A percentile compares a stretch with the other conserved stretches of the same genome.
phyloP scores from a whole-genome alignment of 92 coral and sea anemone species.

The Paragorgia papillata region DNA sequence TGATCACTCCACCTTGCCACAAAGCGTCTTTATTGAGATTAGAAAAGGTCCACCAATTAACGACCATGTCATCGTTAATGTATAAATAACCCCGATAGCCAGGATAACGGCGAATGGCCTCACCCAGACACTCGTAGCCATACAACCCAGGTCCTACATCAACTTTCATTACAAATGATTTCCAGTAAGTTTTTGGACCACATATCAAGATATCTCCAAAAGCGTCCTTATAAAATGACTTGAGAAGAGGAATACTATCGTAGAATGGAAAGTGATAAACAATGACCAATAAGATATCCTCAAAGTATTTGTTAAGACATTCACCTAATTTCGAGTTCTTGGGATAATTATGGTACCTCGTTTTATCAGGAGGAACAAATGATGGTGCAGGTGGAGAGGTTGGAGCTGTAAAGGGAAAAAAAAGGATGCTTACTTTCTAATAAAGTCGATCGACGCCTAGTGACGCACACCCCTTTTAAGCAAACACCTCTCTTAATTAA shows the following conservation, averaged over 20 bases:
- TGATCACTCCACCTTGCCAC: conserved; percentile 40
- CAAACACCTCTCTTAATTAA: too few relatives aligned
- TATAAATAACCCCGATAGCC: conserved; percentile 46
- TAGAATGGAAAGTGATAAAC: conserved; percentile 44
- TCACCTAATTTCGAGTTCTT: conserved; percentile 13
- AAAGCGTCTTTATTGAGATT: conserved; percentile 27
- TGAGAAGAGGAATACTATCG: conserved; percentile 44
- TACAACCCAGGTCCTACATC: conserved; percentile 41
- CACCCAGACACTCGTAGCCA: conserved; percentile 44
- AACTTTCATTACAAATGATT: conserved; percentile 17
- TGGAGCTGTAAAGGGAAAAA: background rate
- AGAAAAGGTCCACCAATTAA: conserved; percentile 52
- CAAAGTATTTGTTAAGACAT: conserved; percentile 39
- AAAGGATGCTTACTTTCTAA: background rate
- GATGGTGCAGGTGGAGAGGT: conserved; percentile 13
- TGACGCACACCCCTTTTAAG: too few relatives aligned
- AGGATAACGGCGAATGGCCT: conserved; percentile 47
- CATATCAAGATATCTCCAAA: conserved; percentile 48
- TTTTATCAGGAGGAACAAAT: background rate
- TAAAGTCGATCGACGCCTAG: too few relatives aligned
- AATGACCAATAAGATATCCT: conserved; percentile 44
- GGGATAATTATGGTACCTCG: conserved; percentile 25
- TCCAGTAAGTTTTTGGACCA: conserved; percentile 30
- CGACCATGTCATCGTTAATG: conserved; percentile 55
- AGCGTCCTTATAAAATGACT: conserved; percentile 37